A percentile compares a stretch with the other conserved stretches of the same genome.
These are phyloP conservation scores for Tragelaphus imberbis DNA, from an alignment of 2,113 vertebrate species.

Conservation along the genomic window DNA sequence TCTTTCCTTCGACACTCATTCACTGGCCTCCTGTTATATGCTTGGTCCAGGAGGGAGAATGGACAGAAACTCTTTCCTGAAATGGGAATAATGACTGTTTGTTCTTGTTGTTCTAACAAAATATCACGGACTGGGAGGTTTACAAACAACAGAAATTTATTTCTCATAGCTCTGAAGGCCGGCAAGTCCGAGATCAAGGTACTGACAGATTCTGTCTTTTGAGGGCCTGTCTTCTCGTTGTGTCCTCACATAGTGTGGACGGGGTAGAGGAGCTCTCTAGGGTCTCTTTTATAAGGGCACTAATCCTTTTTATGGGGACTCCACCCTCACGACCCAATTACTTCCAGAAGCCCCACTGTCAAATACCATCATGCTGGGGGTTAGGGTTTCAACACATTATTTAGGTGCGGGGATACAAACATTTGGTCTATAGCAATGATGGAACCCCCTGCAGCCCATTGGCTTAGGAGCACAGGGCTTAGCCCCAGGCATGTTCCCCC, in stretches of 20 bases:
- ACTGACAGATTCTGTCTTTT: neutral
- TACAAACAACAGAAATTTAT: neutral
- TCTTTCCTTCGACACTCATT: neutral
- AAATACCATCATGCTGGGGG: neutral
- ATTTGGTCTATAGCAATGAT: neutral
- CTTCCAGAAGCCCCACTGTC: neutral
- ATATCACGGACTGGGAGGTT: neutral
- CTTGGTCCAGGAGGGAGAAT: neutral
- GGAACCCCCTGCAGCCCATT: neutral
- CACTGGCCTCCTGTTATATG: neutral
- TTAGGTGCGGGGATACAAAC: neutral
- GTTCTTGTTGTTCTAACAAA: neutral
- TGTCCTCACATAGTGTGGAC: neutral
- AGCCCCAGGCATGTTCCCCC: neutral
- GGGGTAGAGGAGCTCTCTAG: neutral
- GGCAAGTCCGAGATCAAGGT: neutral
- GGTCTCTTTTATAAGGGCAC: neutral
- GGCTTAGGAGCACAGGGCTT: neutral
- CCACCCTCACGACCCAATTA: neutral
- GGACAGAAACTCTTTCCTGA: neutral
- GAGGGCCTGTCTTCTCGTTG: neutral
- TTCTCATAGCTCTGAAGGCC: neutral
- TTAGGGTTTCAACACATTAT: neutral
- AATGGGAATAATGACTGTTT: neutral
- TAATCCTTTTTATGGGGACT: neutral